Conservation (phyloP, 2,113 vertebrate genomes). For the Chloebia gouldiae region DNA sequence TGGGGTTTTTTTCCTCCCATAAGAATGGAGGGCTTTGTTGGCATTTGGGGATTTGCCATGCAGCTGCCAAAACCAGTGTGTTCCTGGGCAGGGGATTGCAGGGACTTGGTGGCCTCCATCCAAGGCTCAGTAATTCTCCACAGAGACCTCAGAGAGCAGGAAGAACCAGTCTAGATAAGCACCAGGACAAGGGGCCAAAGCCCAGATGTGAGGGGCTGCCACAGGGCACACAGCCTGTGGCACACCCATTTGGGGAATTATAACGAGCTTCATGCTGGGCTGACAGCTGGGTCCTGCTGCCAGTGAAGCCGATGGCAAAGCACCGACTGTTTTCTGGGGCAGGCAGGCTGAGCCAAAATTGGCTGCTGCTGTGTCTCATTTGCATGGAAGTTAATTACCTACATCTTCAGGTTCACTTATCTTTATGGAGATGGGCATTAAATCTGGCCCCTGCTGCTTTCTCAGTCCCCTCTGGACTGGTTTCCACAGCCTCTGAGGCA, state of each 20-base stretch:
- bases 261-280: background rate
- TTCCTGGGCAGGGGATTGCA: background rate
- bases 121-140: background rate
- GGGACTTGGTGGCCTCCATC: fast-evolving
- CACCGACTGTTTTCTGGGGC: background rate
- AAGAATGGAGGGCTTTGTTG: background rate
- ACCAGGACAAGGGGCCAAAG: background rate
- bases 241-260: background rate
- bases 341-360: background rate
- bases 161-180: background rate
- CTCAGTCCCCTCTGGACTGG: background rate
- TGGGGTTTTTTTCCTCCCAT: background rate
- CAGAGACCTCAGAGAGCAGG: background rate
- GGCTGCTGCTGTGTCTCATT: background rate
- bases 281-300: background rate
- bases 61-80: background rate
- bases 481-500: background rate
- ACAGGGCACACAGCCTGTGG: background rate
- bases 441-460: background rate
- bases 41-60: background rate
- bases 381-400: background rate
- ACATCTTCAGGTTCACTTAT: background rate
- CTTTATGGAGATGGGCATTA: background rate
- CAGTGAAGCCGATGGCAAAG: background rate
- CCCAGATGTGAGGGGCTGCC: background rate